These are phyloP conservation scores for Trididemnum nubilum DNA, from an alignment of 23 tunicate species.

Conservation along the genomic window DNA sequence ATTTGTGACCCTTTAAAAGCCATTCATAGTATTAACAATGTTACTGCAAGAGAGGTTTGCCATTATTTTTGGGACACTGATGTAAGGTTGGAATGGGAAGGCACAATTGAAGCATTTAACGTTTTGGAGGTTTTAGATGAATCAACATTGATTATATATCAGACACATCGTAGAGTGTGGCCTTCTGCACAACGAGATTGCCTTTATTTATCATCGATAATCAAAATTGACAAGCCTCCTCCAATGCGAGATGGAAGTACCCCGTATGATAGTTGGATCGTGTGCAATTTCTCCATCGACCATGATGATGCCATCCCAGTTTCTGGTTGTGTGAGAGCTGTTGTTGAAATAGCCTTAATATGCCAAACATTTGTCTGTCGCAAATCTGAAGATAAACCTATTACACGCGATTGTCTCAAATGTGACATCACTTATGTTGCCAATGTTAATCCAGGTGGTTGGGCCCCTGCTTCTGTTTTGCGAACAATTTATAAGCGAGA, in stretches of 20 bases:
- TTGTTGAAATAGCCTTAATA: slow-evolving; percentile 65
- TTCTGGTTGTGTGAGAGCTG: slow-evolving; percentile 59
- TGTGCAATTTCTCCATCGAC: slow-evolving; percentile 81
- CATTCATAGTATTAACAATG: slow-evolving; percentile 45
- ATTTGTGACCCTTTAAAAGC: slow-evolving; percentile 87
- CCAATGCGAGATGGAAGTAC: slow-evolving; percentile 2
- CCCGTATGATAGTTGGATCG: slow-evolving; percentile 78
- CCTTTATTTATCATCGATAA: slow-evolving; percentile 58
- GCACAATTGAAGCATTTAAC: slow-evolving; percentile 55
- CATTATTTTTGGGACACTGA: slow-evolving; percentile 91
- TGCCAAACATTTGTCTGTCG: slow-evolving; percentile 72
- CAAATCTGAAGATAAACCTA: slow-evolving; percentile 50
- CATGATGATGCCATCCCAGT: slow-evolving; percentile 36
- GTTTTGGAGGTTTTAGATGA: slow-evolving; percentile 70
- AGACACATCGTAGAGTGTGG: slow-evolving; percentile 83
- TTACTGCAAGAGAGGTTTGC: slow-evolving; percentile 84
- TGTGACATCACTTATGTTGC: slow-evolving; percentile 84
- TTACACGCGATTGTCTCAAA: slow-evolving; percentile 59
- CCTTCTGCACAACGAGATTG: slow-evolving; percentile 88
- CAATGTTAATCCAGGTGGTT: slow-evolving; percentile 89
- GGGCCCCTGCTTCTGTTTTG: slow-evolving; percentile 81
- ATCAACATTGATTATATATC: slow-evolving; percentile 56
- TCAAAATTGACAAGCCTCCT: slow-evolving; percentile 49
- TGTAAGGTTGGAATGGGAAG: slow-evolving; percentile 88
- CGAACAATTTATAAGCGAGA: slow-evolving; percentile 74